Conservation (phyloP, 2,888 invertebrate genomes). For the Drosophila neoperkinsi region DNA sequence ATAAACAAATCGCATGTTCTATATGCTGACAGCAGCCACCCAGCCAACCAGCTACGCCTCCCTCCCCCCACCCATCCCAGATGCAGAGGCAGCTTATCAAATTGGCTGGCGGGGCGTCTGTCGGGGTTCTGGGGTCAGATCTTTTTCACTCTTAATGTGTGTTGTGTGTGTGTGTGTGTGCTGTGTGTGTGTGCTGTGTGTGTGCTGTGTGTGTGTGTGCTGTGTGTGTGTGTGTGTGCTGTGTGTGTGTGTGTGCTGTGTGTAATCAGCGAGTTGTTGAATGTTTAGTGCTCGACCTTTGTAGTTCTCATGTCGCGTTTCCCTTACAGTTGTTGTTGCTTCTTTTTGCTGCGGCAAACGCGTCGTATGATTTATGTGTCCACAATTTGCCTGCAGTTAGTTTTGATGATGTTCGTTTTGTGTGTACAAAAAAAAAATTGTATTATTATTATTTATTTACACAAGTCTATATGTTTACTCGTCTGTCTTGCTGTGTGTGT, state of each 20-base stretch:
- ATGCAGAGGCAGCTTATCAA: slow-evolving; percentile 41
- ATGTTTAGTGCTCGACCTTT: slow-evolving; percentile 49
- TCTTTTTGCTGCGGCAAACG: slow-evolving; percentile 39
- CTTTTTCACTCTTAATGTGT: slow-evolving; percentile 52
- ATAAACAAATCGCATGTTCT: slow-evolving; percentile 55
- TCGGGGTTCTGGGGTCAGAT: slow-evolving; percentile 33
- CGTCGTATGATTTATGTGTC: slow-evolving; percentile 66
- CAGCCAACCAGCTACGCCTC: neutral
- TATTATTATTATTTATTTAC: slow-evolving; percentile 66
- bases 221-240: neutral
- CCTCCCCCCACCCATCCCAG: neutral
- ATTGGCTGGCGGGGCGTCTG: slow-evolving; percentile 30
- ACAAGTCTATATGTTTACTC: slow-evolving; percentile 26
- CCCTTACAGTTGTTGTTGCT: slow-evolving; percentile 5
- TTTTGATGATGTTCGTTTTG: slow-evolving; percentile 53
- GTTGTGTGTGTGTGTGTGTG: slow-evolving; percentile 20
- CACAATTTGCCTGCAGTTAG: slow-evolving; percentile 68
- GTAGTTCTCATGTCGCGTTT: slow-evolving; percentile 27
- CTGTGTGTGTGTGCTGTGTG: neutral
- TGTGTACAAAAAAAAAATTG: slow-evolving; percentile 14
- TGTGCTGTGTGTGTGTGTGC: slow-evolving; percentile 3
- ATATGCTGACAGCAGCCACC: slow-evolving; percentile 19
- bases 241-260: neutral
- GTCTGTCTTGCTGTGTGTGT: neutral
- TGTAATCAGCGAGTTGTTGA: slow-evolving; percentile 56